A percentile compares a stretch with the other conserved stretches of the same genome.
phyloP scores from a whole-genome alignment of 2,888 invertebrate species.

The Noctua comes region DNA sequence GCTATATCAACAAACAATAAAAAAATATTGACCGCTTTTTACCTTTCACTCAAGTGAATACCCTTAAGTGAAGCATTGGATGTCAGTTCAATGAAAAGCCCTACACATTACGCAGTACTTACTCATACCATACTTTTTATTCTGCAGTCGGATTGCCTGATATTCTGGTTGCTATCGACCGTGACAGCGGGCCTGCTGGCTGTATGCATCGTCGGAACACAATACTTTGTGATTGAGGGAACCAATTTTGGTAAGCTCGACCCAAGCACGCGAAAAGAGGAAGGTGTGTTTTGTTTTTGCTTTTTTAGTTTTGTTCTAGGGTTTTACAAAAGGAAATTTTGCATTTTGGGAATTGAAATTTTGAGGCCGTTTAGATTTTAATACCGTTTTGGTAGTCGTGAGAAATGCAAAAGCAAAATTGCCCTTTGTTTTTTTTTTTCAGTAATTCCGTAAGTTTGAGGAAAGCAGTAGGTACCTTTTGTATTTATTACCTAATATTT shows the following conservation, averaged over 20 bases:
- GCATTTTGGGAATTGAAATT: conserved; percentile 3
- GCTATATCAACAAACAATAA: too few relatives aligned
- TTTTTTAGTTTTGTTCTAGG: conserved; percentile 64
- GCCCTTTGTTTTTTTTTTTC: conserved; percentile 34
- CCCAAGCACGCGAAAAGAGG: conserved; percentile 82
- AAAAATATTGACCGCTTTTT: background rate
- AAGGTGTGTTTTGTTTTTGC: conserved; percentile 85
- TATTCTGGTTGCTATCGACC: conserved; percentile 92
- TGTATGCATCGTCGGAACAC: conserved; percentile 92
- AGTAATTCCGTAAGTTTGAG: background rate
- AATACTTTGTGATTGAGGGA: conserved; percentile 92
- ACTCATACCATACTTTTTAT: conserved; percentile 57
- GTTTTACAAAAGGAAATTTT: conserved; percentile 48
- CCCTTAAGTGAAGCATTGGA: background rate
- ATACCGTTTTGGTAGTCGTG: background rate
- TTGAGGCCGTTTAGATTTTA: background rate
- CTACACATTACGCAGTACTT: background rate
- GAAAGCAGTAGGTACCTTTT: background rate
- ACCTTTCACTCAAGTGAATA: background rate
- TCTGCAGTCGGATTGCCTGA: conserved; percentile 91
- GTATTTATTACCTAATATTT: background rate
- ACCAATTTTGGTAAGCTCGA: conserved; percentile 91
- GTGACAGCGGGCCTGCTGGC: conserved; percentile 91
- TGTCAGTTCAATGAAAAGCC: too few relatives aligned
- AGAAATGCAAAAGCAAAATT: conserved; percentile 58